Percentiles rank a stretch among this genome's conserved stretches.
Evolutionary conservation across 2,888 invertebrate species (phyloP).

Genomic region (Biston stratarius): DNA sequence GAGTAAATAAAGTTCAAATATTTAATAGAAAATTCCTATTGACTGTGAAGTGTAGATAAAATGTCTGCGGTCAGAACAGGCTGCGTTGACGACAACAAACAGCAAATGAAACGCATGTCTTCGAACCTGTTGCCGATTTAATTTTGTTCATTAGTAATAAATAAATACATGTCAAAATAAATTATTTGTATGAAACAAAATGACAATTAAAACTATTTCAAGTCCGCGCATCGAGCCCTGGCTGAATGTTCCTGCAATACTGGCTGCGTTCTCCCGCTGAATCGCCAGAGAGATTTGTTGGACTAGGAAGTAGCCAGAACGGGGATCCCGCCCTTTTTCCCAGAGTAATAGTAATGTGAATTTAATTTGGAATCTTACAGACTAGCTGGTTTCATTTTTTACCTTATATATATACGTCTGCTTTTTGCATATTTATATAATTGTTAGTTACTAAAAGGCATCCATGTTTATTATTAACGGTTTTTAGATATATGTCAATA

Average conservation of each 20-base stretch:
- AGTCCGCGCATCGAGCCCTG: no score
- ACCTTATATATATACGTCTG: no score
- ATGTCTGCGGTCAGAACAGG: conserved; percentile 6
- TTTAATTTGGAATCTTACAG: no score
- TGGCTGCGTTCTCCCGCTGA: no score
- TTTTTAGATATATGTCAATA: no score
- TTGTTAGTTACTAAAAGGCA: not conserved
- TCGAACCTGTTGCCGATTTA: not conserved
- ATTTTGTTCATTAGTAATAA: not conserved
- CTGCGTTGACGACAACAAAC: not conserved
- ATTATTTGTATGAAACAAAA: no score
- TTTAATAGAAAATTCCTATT: not conserved
- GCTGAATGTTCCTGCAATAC: no score
- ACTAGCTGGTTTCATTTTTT: not conserved
- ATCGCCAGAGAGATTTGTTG: no score
- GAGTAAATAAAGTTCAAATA: not conserved
- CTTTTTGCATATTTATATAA: not conserved
- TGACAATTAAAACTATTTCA: no score
- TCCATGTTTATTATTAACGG: no score
- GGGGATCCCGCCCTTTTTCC: not conserved
- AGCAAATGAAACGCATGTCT: not conserved
- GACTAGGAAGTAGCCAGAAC: no score
- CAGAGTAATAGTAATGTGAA: not conserved
- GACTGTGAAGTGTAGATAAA: not conserved
- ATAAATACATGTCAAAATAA: no score